Evolutionary conservation across 1,140 invertebrate species (phyloP).

Genomic region (Tetranychus urticae): DNA sequence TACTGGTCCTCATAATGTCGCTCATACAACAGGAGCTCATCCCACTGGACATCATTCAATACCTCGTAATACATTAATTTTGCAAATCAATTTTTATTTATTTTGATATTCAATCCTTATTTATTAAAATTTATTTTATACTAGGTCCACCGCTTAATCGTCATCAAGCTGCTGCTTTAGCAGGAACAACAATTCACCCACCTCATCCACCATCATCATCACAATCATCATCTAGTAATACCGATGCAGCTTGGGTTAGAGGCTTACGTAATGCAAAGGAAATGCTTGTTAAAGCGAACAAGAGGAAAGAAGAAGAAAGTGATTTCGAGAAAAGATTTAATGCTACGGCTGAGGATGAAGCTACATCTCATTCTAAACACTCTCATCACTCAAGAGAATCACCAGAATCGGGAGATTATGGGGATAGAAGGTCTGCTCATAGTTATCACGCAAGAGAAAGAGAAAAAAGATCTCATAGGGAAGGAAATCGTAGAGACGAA

Average conservation of each 20-base stretch:
- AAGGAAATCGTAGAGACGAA: too few species aligned
- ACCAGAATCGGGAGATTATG: not conserved
- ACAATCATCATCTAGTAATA: conserved; percentile 27
- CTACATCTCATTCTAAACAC: not conserved
- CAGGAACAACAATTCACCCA: conserved; percentile 9
- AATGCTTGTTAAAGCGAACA: conserved; percentile 64
- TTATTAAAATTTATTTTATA: not conserved
- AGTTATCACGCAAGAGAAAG: not conserved
- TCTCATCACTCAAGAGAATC: not conserved
- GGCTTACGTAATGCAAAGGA: conserved; percentile 71
- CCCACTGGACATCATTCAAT: not conserved
- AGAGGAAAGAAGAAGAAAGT: conserved; percentile 77
- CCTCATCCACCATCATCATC: not conserved
- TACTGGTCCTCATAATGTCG: not conserved
- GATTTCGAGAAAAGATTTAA: conserved; percentile 81
- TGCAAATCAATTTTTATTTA: not conserved
- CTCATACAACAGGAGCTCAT: not conserved
- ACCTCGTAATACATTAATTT: not conserved
- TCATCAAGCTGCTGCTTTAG: not conserved
- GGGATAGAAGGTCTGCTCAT: not conserved
- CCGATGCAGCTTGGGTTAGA: conserved; percentile 78
- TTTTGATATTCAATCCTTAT: not conserved
- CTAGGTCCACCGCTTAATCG: not conserved
- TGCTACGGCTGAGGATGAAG: conserved; percentile 33
- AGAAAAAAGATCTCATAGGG: not conserved